phyloP scores from a whole-genome alignment of 1,140 invertebrate genomes.

The Tetranychus cinnabarinus region DNA sequence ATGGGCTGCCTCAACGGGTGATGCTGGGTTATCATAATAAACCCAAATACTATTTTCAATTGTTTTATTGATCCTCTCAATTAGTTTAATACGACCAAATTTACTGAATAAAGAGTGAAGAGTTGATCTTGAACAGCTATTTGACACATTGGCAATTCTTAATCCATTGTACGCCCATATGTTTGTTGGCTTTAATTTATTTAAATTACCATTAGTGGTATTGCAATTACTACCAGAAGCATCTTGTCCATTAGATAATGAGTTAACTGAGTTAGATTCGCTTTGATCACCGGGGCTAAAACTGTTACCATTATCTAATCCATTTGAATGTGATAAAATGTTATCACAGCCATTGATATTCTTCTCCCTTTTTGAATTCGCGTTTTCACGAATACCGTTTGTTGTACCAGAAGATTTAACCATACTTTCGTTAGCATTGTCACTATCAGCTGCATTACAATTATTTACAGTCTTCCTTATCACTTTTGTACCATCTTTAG shows the following conservation, averaged over 20 bases:
- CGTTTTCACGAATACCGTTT: too few species aligned
- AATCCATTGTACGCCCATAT: slow-evolving; percentile 8
- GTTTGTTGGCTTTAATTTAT: slow-evolving; percentile 6
- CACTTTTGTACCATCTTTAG: too few species aligned
- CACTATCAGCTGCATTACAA: too few species aligned
- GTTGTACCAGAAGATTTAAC: too few species aligned
- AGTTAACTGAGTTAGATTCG: background rate
- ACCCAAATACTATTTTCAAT: slow-evolving; percentile 3
- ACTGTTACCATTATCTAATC: background rate
- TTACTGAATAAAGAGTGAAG: slow-evolving; percentile 1
- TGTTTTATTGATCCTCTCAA: slow-evolving; percentile 1
- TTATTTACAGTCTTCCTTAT: too few species aligned
- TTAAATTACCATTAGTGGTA: slow-evolving; percentile 1
- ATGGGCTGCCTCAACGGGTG: slow-evolving; percentile 6
- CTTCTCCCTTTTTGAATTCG: background rate
- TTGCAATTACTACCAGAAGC: background rate
- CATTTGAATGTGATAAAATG: background rate
- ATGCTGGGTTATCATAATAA: slow-evolving; percentile 8
- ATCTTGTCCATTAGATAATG: background rate
- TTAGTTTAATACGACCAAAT: slow-evolving; percentile 3
- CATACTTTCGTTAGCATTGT: too few species aligned
- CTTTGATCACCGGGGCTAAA: background rate
- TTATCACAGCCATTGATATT: background rate
- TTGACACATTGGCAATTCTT: slow-evolving; percentile 4
- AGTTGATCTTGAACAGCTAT: background rate